phyloP scores from a whole-genome alignment of 1,140 invertebrate genomes.

The Ceratitis capitata region DNA sequence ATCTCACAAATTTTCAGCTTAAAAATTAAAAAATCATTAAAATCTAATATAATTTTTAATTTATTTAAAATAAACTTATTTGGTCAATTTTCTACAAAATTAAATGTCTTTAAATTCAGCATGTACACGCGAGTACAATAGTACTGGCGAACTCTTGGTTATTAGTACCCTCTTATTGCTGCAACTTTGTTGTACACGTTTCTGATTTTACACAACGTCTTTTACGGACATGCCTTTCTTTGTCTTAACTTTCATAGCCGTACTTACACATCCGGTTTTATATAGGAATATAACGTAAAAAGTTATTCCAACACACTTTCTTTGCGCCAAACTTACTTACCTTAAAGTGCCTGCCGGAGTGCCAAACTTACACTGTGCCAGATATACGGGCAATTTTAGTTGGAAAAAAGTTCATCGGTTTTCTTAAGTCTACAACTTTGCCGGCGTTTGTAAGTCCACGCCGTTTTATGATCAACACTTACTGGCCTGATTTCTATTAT shows the following conservation, averaged over 20 bases:
- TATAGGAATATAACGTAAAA: not conserved
- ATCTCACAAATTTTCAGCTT: too few species aligned
- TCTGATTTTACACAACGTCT: not conserved
- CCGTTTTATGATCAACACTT: not conserved
- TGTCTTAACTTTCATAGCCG: not conserved
- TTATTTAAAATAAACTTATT: too few species aligned
- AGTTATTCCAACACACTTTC: not conserved
- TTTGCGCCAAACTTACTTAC: not conserved
- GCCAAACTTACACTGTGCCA: too few species aligned
- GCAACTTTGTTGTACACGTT: not conserved
- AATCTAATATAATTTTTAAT: too few species aligned
- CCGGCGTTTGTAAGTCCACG: not conserved
- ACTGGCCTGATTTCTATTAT: not conserved
- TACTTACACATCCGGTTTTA: not conserved
- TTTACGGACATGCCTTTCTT: not conserved
- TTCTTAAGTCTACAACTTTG: not conserved
- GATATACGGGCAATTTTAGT: not conserved
- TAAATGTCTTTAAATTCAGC: too few species aligned
- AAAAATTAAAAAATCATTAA: too few species aligned
- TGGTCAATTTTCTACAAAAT: too few species aligned
- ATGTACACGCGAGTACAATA: too few species aligned
- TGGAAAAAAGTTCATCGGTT: not conserved
- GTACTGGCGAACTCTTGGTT: too few species aligned
- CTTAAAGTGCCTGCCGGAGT: not conserved
- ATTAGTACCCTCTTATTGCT: too few species aligned